Percentiles rank a stretch among this genome's conserved stretches.
phyloP scores from a whole-genome alignment of 1,140 invertebrate genomes.

The Papilio xuthus region DNA sequence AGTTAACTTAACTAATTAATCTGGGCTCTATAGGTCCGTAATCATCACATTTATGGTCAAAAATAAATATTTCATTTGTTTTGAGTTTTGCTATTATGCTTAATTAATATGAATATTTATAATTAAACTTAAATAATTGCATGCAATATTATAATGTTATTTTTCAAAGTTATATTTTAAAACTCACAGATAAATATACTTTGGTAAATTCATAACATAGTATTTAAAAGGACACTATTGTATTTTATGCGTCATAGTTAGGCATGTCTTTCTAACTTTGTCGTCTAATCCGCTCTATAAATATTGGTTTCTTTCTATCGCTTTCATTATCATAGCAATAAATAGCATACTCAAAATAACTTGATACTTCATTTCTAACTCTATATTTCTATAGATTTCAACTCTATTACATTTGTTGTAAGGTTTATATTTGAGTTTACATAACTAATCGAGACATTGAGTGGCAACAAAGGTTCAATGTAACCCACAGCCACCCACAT shows the following conservation, averaged over 20 bases:
- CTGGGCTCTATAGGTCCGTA: not conserved
- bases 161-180: too few species aligned
- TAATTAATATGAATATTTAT: not conserved
- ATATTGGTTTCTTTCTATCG: slow-evolving; percentile 2
- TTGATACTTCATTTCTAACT: not conserved
- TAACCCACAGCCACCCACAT: slow-evolving; percentile 21
- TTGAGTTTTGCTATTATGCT: not conserved
- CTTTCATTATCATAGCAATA: slow-evolving; percentile 5
- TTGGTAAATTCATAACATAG: not conserved
- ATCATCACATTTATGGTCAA: not conserved
- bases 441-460: slow-evolving; percentile 12
- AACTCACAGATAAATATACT: too few species aligned
- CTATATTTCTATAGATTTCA: not conserved
- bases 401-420: not conserved
- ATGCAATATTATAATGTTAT: too few species aligned
- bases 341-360: not conserved
- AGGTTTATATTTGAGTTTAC: not conserved
- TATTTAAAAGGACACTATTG: not conserved
- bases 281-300: not conserved
- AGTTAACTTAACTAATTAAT: not conserved
- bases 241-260: not conserved
- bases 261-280: not conserved
- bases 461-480: slow-evolving; percentile 4
- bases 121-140: too few species aligned
- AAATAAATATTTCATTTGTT: not conserved